A percentile compares a stretch with the other conserved stretches of the same genome.
phyloP scores from a whole-genome alignment of 2,888 invertebrate genomes.

The Neoaliturus tenellus region DNA sequence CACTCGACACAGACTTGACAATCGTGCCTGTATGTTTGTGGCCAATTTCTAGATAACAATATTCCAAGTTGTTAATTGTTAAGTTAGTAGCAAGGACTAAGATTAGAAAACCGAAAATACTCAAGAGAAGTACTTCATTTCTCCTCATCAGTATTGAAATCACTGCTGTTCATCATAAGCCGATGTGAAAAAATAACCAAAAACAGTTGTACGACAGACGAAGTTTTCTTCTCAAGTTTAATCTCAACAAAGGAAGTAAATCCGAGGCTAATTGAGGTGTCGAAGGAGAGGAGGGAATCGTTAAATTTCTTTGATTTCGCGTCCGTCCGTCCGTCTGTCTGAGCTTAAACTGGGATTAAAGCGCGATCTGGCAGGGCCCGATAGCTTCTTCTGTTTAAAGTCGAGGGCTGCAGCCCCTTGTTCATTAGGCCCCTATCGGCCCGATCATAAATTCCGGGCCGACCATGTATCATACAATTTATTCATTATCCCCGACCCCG shows the following conservation, averaged over 20 bases:
- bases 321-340: conserved; percentile 22
- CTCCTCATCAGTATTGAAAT: too few species aligned
- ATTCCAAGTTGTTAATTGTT: too few species aligned
- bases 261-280: conserved; percentile 42
- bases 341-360: conserved; percentile 34
- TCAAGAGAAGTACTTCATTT: too few species aligned
- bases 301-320: conserved; percentile 49
- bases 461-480: conserved; percentile 47
- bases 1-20: too few species aligned
- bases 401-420: conserved; percentile 1
- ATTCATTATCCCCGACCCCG: conserved; percentile 47
- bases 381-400: conserved; percentile 38
- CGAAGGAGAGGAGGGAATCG: conserved; percentile 9
- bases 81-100: too few species aligned
- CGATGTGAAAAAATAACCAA: too few species aligned
- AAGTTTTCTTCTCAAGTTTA: too few species aligned
- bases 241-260: conserved; percentile 1
- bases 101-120: too few species aligned
- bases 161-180: too few species aligned
- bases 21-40: too few species aligned
- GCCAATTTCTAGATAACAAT: too few species aligned
- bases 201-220: too few species aligned
- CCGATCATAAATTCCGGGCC: conserved; percentile 42
- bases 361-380: background rate
- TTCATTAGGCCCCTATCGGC: conserved; percentile 44